Evolutionary conservation across 92 coral and sea anemone species (phyloP).

Genomic region (Umimayanthus kanabou): DNA sequence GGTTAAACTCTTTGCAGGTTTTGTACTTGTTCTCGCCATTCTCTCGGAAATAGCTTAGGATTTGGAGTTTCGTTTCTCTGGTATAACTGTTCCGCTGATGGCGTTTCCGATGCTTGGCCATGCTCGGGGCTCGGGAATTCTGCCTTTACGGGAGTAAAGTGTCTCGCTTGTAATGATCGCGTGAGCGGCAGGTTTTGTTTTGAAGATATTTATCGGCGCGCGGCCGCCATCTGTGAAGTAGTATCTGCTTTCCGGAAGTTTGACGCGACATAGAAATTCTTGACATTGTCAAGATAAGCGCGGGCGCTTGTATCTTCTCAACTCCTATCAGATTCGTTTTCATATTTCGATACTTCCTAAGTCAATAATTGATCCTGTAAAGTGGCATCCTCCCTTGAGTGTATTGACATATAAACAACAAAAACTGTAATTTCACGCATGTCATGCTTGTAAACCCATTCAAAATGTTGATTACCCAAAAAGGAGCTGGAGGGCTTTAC

Average conservation of each 20-base stretch:
- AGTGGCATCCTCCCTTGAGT: neutral
- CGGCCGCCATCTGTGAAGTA: slow-evolving; percentile 37
- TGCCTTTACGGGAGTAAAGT: neutral
- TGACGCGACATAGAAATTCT: slow-evolving; percentile 31
- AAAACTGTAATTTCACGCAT: too few relatives aligned
- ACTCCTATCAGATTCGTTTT: neutral
- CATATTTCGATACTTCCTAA: neutral
- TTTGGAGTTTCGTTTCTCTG: slow-evolving; percentile 34
- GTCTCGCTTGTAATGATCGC: slow-evolving; percentile 17
- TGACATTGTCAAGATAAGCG: slow-evolving; percentile 50
- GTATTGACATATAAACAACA: neutral
- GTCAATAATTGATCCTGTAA: neutral
- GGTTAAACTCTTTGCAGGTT: slow-evolving; percentile 38
- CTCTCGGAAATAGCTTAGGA: slow-evolving; percentile 34
- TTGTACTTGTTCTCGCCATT: slow-evolving; percentile 44
- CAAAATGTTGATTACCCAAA: neutral
- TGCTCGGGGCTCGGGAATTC: neutral
- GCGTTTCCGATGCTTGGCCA: slow-evolving; percentile 29
- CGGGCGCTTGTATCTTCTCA: slow-evolving; percentile 39
- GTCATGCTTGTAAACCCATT: too few relatives aligned
- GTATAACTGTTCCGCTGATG: slow-evolving; percentile 40
- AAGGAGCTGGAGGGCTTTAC: neutral
- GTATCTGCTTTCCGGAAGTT: slow-evolving; percentile 43
- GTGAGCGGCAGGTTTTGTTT: slow-evolving; percentile 16
- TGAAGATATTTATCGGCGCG: slow-evolving; percentile 33